Conservation (phyloP, 2,888 invertebrate genomes). For the Leucophenga montana region DNA sequence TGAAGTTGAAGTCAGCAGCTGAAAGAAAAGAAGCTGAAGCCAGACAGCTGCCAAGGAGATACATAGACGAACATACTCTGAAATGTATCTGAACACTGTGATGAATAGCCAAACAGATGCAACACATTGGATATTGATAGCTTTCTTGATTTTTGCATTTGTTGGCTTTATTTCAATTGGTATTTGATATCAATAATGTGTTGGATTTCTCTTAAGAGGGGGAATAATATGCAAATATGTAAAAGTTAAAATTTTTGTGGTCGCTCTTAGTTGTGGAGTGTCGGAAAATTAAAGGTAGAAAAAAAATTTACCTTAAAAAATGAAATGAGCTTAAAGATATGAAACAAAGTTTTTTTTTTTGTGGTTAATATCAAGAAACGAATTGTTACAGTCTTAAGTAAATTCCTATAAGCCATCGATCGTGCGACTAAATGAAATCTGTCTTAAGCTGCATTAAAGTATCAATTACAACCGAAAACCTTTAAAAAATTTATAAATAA, state of each 20-base stretch:
- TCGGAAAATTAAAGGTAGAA: neutral
- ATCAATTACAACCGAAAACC: neutral
- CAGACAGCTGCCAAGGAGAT: slow-evolving; percentile 19
- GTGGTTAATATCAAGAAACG: slow-evolving; percentile 2
- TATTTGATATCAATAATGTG: slow-evolving; percentile 66
- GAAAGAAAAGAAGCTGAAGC: slow-evolving; percentile 8
- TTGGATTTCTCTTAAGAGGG: slow-evolving; percentile 64
- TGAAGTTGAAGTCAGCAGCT: neutral
- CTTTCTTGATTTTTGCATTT: slow-evolving; percentile 2
- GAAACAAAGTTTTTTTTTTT: neutral
- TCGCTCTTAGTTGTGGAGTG: neutral
- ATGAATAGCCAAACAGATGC: neutral
- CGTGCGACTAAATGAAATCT: neutral
- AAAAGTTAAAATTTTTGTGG: slow-evolving; percentile 24
- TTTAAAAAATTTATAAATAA: too few species aligned
- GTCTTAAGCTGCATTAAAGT: neutral
- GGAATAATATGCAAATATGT: slow-evolving; percentile 51
- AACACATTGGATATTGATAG: slow-evolving; percentile 1
- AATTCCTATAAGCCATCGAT: slow-evolving; percentile 1
- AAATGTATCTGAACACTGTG: neutral
- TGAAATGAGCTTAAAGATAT: slow-evolving; percentile 1
- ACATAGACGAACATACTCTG: neutral
- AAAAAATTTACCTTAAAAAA: slow-evolving; percentile 12
- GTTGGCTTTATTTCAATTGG: slow-evolving; percentile 37
- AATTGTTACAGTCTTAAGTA: neutral